Conservation (phyloP, 1,140 invertebrate genomes). For the Brachionus sp. region DNA sequence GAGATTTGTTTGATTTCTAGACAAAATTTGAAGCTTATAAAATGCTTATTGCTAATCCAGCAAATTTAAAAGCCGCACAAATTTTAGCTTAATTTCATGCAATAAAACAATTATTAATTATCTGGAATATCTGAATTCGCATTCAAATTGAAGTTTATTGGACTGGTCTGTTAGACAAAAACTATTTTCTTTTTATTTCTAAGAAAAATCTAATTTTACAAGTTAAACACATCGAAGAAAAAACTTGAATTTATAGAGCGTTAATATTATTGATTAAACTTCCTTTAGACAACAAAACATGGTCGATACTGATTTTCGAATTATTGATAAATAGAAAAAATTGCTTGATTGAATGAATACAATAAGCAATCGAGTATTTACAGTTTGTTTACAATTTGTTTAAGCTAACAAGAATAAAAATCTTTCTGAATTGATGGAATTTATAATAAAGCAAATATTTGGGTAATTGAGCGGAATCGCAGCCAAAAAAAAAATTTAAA, state of each 20-base stretch:
- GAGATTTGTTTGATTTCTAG: background rate
- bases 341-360: constrained; percentile 1
- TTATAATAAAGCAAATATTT: constrained; percentile 3
- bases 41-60: background rate
- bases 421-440: background rate
- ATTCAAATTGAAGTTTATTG: background rate
- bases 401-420: background rate
- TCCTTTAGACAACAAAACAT: constrained; percentile 22
- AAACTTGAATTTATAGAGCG: background rate
- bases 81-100: constrained; percentile 19
- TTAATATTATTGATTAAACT: constrained; percentile 26
- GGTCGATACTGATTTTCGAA: background rate
- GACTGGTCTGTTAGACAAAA: background rate
- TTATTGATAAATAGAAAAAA: constrained; percentile 12
- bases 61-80: background rate
- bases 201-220: background rate
- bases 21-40: constrained; percentile 6
- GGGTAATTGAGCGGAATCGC: background rate
- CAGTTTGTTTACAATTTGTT: background rate
- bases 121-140: constrained; percentile 4
- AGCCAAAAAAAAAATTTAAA: background rate
- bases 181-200: background rate
- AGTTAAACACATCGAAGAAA: background rate
- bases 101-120: constrained; percentile 42
- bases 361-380: constrained; percentile 7